Evolutionary conservation across 2,113 vertebrate species (phyloP).

Genomic region (Pterocles burchelli): DNA sequence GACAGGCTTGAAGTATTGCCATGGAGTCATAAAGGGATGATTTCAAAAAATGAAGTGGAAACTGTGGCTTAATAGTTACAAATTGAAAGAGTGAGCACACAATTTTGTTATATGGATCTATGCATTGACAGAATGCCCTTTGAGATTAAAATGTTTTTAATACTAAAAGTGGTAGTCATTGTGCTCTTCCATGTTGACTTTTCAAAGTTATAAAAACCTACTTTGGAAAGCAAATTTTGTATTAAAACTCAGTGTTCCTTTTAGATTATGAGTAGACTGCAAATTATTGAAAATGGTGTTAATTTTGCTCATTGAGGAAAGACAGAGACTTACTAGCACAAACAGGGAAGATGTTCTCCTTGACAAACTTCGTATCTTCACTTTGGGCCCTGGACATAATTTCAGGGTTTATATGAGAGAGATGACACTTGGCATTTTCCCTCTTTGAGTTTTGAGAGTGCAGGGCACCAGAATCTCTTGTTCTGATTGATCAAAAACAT

Average conservation of each 20-base stretch:
- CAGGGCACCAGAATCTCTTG: neutral
- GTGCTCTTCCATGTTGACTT: neutral
- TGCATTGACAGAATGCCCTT: neutral
- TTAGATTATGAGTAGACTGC: neutral
- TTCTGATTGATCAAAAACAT: neutral
- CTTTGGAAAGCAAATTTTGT: neutral
- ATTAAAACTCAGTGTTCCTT: neutral
- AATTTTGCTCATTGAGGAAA: neutral
- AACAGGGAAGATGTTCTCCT: neutral
- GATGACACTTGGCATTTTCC: neutral
- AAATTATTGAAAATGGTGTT: neutral
- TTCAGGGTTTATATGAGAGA: neutral
- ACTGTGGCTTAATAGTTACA: neutral
- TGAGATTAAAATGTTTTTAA: neutral
- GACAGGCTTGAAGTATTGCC: neutral
- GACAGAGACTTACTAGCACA: neutral
- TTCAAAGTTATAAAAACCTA: neutral
- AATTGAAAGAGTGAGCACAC: neutral
- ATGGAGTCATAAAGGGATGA: neutral
- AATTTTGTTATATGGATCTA: neutral
- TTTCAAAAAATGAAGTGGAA: neutral
- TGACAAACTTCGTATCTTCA: neutral
- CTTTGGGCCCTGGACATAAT: neutral
- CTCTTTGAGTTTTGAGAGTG: neutral
- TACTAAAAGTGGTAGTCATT: neutral